Conservation (phyloP, 2,888 invertebrate species). For the Dione vanillae region DNA sequence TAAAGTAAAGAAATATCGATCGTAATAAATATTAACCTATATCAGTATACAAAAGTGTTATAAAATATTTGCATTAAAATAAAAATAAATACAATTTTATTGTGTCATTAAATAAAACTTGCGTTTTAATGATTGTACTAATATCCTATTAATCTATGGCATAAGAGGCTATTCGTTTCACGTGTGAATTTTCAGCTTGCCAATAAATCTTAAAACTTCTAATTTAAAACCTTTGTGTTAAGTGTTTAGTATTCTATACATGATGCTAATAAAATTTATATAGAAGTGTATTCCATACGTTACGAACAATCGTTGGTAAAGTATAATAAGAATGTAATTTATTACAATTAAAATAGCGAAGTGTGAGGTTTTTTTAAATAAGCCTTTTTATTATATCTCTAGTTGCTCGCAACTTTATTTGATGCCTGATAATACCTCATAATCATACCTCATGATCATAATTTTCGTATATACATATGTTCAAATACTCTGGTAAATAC, state of each 20-base stretch:
- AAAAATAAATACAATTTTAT: not conserved
- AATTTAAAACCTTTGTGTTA: conserved; percentile 30
- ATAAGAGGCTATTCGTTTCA: not conserved
- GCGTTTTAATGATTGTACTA: not conserved
- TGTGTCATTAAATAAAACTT: not conserved
- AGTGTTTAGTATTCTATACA: conserved; percentile 31
- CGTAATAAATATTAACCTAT: not conserved
- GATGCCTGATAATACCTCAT: no score
- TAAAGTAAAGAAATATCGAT: not conserved
- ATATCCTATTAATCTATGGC: not conserved
- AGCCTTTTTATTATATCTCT: no score
- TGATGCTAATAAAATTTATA: conserved; percentile 29
- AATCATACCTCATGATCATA: not conserved
- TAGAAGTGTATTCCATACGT: conserved; percentile 20
- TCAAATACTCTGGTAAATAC: no score
- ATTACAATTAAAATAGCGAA: conserved; percentile 15
- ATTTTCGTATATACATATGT: no score
- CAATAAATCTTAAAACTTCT: conserved; percentile 35
- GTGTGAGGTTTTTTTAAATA: not conserved
- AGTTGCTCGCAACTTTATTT: no score
- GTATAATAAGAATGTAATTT: conserved; percentile 14
- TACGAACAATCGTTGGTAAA: conserved; percentile 11
- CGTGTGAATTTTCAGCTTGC: conserved; percentile 6
- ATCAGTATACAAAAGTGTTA: not conserved
- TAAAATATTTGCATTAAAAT: not conserved